Evolutionary conservation across 2,797 vertebrate species (phyloP).

Genomic region (Acanthopagrus latus): DNA sequence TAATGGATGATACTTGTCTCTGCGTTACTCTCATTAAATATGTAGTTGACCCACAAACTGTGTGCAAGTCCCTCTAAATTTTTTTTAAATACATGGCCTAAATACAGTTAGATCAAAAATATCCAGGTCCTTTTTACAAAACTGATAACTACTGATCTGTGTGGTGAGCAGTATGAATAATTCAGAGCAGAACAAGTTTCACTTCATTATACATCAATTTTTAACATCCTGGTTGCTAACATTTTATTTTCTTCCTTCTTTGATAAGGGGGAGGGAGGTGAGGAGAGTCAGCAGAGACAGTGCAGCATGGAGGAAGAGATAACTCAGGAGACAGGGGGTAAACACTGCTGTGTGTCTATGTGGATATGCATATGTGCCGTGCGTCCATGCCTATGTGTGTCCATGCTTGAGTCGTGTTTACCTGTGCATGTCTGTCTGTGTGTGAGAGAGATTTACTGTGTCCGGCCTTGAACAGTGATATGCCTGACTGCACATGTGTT

Average conservation of each 20-base stretch:
- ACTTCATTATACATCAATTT: constrained; percentile 1
- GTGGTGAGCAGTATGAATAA: constrained; percentile 10
- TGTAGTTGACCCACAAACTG: not conserved
- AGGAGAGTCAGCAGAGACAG: constrained; percentile 86
- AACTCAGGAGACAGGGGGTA: constrained; percentile 82
- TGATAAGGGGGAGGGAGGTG: constrained; percentile 83
- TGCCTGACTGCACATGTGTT: constrained; percentile 3
- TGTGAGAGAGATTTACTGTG: constrained; percentile 41
- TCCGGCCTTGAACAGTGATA: not conserved
- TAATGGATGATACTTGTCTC: constrained; percentile 5
- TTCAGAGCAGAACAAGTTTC: constrained; percentile 3
- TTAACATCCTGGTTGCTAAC: constrained; percentile 30
- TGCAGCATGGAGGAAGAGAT: constrained; percentile 84
- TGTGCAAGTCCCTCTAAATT: not conserved
- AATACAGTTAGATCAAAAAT: no score
- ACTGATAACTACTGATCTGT: not conserved
- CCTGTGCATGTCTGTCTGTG: constrained; percentile 36
- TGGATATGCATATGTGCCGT: constrained; percentile 27
- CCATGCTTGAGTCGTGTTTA: constrained; percentile 34
- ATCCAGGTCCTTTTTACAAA: not conserved
- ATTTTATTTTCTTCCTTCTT: constrained; percentile 36
- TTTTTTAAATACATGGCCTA: not conserved
- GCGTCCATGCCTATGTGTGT: constrained; percentile 42
- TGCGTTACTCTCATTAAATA: constrained; percentile 4
- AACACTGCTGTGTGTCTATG: constrained; percentile 51